Evolutionary conservation across 2,797 vertebrate genomes (phyloP), one percentile per base, ranked within the genome.

Genomic region (Artibeus lituratus): DNA sequence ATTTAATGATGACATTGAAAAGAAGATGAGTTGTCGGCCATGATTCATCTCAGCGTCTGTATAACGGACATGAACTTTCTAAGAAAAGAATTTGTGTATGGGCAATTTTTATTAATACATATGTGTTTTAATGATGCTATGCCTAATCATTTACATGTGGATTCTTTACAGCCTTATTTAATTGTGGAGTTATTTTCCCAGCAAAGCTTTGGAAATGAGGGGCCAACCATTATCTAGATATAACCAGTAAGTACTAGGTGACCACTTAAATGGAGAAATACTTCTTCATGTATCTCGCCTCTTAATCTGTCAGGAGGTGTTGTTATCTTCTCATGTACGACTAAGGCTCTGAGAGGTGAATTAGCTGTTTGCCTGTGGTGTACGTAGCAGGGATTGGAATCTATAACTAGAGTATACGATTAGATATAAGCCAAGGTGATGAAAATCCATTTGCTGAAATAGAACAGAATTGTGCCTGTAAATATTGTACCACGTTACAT

Each of bases 21-120:
- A 29, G 86, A 53, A 16, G 16, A 32, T 0, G 59, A 67, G 39
- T 49, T 49, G 39, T 90, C 47, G 65, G 32, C 19, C 44, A 12
- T 67, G 37, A 51, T 80, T 70, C 84, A 94, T 86, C 90, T 82
- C 42, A 88, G 35, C 62, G 86, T 94, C 83, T 89, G 0, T 94
- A 14, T 86, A 76, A 88, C 9, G 82, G 37, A 62, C 21, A 55
- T 37, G 69, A 53, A 37, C 29, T 88, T 86, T 69, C 39, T 83
- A 89, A 77, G 80, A 90, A 93, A 73, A 73, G 72, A 89, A n/a
- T 18, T 55, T 65, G 22, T 90, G 11, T 44, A n/a, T 2, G 53
- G 35, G 24, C 16, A 62, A 67, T 81, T 65, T 65, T 62, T 88
- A 51, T 6, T 70, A 57, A 94, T 57, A 59, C 80, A 14, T 44